Evolutionary conservation across 2,113 vertebrate species (phyloP).

Genomic region (Ia io): DNA sequence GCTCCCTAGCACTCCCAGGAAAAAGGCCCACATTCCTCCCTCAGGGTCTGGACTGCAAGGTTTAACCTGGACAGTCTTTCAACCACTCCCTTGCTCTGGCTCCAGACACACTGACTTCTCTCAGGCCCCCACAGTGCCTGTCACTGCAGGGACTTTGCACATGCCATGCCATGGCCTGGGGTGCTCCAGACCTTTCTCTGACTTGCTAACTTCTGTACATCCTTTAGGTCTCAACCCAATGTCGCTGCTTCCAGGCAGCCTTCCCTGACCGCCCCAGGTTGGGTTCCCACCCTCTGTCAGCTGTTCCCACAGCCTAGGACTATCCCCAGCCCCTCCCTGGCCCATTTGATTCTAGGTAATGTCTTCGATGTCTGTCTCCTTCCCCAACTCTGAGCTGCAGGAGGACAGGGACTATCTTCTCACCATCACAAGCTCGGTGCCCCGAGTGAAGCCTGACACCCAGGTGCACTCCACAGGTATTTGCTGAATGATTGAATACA

Average conservation of each 20-base stretch:
- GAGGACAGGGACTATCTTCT: too few species aligned
- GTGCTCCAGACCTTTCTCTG: neutral
- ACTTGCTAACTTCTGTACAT: neutral
- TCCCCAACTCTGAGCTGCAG: neutral
- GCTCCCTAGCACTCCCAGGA: neutral
- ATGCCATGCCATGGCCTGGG: neutral
- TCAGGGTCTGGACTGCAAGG: neutral
- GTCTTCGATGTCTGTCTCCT: neutral
- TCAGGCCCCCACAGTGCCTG: neutral
- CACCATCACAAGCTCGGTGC: neutral
- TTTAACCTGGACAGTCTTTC: neutral
- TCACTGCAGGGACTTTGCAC: neutral
- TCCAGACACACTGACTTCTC: neutral
- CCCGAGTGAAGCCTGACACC: neutral
- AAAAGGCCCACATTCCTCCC: neutral
- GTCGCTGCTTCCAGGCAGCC: neutral
- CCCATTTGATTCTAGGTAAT: neutral
- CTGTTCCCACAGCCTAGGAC: neutral
- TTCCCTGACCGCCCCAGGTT: neutral
- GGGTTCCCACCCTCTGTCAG: neutral
- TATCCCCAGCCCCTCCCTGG: neutral
- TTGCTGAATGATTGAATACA: neutral
- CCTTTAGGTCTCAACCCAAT: neutral
- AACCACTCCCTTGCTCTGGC: neutral
- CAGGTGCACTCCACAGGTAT: neutral